Percentiles rank a stretch among this genome's conserved stretches.
Evolutionary conservation across 1,140 invertebrate species (phyloP).

Genomic region (Asobara japonica): DNA sequence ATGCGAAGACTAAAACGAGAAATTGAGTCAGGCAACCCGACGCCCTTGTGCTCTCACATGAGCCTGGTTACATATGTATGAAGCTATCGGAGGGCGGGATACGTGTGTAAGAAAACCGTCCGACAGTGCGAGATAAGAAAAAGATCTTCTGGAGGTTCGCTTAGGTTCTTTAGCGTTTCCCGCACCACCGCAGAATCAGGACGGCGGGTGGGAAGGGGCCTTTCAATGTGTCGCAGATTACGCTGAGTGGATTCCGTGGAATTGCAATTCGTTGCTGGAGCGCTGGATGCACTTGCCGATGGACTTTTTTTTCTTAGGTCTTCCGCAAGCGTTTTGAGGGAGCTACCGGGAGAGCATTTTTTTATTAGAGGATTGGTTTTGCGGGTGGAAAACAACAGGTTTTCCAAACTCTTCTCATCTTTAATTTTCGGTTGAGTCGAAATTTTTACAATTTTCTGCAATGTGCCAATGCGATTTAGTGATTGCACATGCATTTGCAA

Average conservation of each 20-base stretch:
- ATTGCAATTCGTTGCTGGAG: constrained; percentile 40
- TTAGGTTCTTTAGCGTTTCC: background rate
- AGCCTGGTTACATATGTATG: background rate
- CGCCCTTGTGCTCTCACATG: constrained; percentile 17
- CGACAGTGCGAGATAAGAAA: constrained; percentile 29
- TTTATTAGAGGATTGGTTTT: background rate
- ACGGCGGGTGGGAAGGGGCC: background rate
- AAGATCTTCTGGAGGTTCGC: constrained; percentile 6
- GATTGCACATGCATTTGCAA: too few relatives aligned
- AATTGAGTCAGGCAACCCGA: constrained; percentile 22
- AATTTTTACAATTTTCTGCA: too few relatives aligned
- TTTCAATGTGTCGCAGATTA: constrained; percentile 47
- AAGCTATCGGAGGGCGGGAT: background rate
- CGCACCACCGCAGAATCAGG: background rate
- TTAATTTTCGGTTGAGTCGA: too few relatives aligned
- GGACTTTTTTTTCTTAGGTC: too few relatives aligned
- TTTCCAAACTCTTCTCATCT: too few relatives aligned
- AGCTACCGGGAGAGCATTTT: background rate
- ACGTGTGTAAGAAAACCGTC: constrained; percentile 15
- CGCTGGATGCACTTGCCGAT: background rate
- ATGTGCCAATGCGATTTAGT: too few relatives aligned
- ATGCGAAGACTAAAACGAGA: constrained; percentile 14
- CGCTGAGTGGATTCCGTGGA: constrained; percentile 56
- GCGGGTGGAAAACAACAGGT: too few relatives aligned
- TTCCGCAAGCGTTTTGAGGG: too few relatives aligned